Evolutionary conservation across 1,140 invertebrate genomes (phyloP).

Genomic region (Planococcus citri): DNA sequence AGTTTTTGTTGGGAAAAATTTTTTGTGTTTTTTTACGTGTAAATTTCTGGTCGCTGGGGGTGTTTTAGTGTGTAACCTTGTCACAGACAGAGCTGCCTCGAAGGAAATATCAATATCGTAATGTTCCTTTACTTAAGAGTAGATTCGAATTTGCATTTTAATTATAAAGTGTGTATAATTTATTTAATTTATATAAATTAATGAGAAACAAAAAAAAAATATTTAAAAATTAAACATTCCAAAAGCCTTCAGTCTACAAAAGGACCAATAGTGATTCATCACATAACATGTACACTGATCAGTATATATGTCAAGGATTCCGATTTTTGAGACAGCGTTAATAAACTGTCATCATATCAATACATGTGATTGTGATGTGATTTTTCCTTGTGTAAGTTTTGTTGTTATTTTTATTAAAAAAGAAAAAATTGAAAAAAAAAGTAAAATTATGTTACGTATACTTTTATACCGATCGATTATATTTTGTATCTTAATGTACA

Average conservation of each 20-base stretch:
- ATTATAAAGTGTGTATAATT: constrained; percentile 13
- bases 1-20: no score
- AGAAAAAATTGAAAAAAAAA: constrained; percentile 11
- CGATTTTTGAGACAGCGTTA: constrained; percentile 15
- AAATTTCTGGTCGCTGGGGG: background rate
- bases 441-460: constrained; percentile 2
- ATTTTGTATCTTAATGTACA: constrained; percentile 13
- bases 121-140: constrained; percentile 15
- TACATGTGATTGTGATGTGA: constrained; percentile 20
- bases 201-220: background rate
- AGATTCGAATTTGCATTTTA: constrained; percentile 6
- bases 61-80: background rate
- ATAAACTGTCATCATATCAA: constrained; percentile 14
- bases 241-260: constrained; percentile 18
- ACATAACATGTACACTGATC: constrained; percentile 14
- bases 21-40: background rate
- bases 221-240: constrained; percentile 14
- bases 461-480: constrained; percentile 14
- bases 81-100: background rate
- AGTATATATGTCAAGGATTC: constrained; percentile 6
- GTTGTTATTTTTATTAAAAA: constrained; percentile 19
- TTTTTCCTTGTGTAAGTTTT: constrained; percentile 17
- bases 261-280: constrained; percentile 19
- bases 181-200: constrained; percentile 9
- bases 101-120: constrained; percentile 18